phyloP scores from a whole-genome alignment of 1,140 invertebrate genomes.

The Rhagoletis zephyria region DNA sequence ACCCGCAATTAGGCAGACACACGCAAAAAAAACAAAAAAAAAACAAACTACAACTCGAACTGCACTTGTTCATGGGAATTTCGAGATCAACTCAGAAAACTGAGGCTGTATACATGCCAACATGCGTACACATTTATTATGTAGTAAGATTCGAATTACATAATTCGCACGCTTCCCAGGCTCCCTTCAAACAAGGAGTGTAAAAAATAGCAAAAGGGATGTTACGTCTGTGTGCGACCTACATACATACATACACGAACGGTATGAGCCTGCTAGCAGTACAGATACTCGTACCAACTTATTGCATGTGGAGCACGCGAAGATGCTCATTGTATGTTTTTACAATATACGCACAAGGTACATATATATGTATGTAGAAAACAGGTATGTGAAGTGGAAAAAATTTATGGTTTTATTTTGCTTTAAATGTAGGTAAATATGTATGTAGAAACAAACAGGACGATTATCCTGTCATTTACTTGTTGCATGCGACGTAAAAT shows the following conservation, averaged over 20 bases:
- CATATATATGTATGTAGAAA: neutral
- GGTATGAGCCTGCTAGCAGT: neutral
- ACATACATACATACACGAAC: neutral
- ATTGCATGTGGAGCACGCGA: conserved; percentile 22
- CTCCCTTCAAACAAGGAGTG: neutral
- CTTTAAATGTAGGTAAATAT: neutral
- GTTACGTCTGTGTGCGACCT: neutral
- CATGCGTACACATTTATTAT: neutral
- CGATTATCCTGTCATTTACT: conserved; percentile 73
- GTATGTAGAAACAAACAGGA: conserved; percentile 61
- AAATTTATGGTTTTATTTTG: neutral
- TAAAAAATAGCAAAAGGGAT: neutral
- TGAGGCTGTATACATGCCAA: neutral
- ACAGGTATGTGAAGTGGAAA: neutral
- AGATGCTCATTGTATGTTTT: neutral
- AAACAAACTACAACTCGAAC: neutral
- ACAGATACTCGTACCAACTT: neutral
- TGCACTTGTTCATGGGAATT: conserved; percentile 49
- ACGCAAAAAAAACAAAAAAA: neutral
- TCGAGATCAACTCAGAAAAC: neutral
- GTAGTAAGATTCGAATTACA: neutral
- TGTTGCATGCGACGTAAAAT: conserved; percentile 62
- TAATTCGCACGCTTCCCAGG: conserved; percentile 47
- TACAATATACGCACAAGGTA: no score
- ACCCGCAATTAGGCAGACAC: conserved; percentile 23